phyloP scores from a whole-genome alignment of 2,888 invertebrate genomes.

The Rhorus exstirpatorius region DNA sequence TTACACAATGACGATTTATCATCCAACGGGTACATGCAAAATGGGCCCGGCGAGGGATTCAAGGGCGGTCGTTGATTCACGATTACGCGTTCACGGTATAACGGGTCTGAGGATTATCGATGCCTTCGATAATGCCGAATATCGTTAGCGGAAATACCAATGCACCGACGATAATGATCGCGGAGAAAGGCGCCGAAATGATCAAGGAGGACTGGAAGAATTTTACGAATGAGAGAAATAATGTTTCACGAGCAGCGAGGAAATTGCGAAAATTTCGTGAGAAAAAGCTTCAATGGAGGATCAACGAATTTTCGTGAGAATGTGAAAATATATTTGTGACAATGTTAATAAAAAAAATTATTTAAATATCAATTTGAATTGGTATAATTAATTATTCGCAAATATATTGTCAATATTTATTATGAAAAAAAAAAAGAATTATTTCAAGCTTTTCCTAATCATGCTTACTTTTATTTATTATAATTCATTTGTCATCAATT shows the following conservation, averaged over 20 bases:
- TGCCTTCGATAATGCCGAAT: constrained; percentile 93
- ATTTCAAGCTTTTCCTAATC: no score
- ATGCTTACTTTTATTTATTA: no score
- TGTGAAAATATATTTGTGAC: background rate
- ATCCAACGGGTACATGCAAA: constrained; percentile 93
- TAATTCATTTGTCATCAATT: no score
- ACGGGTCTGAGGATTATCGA: constrained; percentile 91
- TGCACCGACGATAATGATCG: constrained; percentile 94
- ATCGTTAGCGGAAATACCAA: constrained; percentile 94
- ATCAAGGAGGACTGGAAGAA: constrained; percentile 90
- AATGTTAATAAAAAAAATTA: no score
- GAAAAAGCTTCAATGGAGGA: constrained; percentile 32
- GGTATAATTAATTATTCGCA: no score
- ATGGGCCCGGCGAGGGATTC: constrained; percentile 90
- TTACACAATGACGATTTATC: constrained; percentile 93
- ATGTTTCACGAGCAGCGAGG: background rate
- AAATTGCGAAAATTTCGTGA: constrained; percentile 37
- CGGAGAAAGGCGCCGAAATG: constrained; percentile 93
- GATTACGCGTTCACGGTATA: constrained; percentile 90
- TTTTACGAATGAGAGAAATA: constrained; percentile 14
- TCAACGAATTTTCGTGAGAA: constrained; percentile 29
- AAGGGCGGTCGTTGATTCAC: constrained; percentile 91
- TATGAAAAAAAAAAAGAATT: no score
- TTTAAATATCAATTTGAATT: no score
- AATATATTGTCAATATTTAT: no score